Conservation (phyloP, 2,797 vertebrate species). For the Mustela erminea region DNA sequence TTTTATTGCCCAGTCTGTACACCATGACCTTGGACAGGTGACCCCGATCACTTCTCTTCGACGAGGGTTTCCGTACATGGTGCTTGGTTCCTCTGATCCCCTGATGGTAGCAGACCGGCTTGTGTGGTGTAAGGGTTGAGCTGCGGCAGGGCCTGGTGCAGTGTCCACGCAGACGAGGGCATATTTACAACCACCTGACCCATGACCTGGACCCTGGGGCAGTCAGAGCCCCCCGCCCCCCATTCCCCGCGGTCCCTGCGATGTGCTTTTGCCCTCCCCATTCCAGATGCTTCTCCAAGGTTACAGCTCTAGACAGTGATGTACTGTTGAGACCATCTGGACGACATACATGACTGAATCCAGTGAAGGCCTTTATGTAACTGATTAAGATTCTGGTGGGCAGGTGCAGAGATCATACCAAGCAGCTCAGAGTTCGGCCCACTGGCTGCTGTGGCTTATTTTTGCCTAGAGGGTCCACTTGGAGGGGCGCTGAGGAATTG, state of each 20-base stretch:
- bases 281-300: neutral
- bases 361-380: neutral
- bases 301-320: neutral
- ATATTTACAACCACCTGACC: neutral
- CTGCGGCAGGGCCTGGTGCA: fast-evolving
- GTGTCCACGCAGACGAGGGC: neutral
- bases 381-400: neutral
- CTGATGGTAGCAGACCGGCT: neutral
- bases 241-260: fast-evolving
- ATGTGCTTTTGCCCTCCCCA: neutral
- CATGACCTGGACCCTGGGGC: neutral
- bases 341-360: neutral
- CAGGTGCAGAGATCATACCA: neutral
- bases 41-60: neutral
- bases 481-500: neutral
- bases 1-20: neutral
- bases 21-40: neutral
- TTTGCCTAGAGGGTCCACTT: neutral
- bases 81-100: neutral
- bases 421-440: neutral
- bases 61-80: neutral
- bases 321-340: neutral
- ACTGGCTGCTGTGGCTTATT: neutral
- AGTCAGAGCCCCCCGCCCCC: neutral
- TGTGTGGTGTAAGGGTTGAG: neutral